Evolutionary conservation across 2,797 vertebrate species (phyloP), one percentile per base, ranked within the genome.

Genomic region (Anniella stebbinsi): DNA sequence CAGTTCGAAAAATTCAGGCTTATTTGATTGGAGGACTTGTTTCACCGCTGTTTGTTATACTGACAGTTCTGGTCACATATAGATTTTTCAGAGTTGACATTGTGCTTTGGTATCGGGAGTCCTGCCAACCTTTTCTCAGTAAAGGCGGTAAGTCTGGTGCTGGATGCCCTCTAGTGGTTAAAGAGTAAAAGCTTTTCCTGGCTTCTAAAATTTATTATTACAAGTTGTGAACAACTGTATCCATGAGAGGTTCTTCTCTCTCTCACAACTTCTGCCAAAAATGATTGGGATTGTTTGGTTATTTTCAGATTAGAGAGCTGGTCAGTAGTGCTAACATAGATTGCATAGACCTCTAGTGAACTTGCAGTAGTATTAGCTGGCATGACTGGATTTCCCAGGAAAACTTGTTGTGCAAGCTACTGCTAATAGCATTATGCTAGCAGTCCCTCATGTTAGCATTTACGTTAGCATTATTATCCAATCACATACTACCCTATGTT

Each of bases 1-100:
- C 96, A 99, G 99, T 97, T 83, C 96, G 95, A 41, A 95, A 97
- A 90, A 57, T 95, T 90, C 89, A 93, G n/a, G 87, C 95, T 41
- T 96, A 96, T 2, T 75, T 98, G 25, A 97, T 97, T 86, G 92
- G 96, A 30, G 69, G 93, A 36, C 91, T 98, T n/a, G 63, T 95
- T 4, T 90, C 92, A 28, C 18, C 97, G 78, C 94, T 92, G 2
- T 21, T 97, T 67, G 88, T 98, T 21, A 97, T 97, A 2, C 80
- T 97, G 60, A 81, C 91, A 89, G 91, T 92, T 77, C 90, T 98
- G 89, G 88, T 94, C 82, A 77, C 97, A 83, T 98, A 97, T 95
- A 98, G 97, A 87, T 48, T 96, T 93, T 99, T 99, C 95, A 99
- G 98, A 95, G 95, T 98, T 83, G 98, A 99, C 88, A 97, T 99